These are phyloP conservation scores for Adelosebastes latens DNA, from an alignment of 2,797 vertebrate species.

Conservation along the genomic window DNA sequence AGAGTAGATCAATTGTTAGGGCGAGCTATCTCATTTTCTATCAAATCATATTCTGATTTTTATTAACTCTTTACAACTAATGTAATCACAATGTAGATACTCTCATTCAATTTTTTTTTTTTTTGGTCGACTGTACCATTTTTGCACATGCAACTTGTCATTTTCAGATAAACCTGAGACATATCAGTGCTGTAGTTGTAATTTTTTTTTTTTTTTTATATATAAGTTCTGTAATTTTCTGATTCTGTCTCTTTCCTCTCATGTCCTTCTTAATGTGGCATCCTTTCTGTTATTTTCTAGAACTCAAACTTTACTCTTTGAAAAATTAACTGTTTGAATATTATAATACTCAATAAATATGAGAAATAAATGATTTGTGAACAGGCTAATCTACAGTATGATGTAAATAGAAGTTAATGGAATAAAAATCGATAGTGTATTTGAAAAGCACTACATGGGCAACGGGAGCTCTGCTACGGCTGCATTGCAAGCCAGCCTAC, in stretches of 20 bases:
- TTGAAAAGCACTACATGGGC: constrained; percentile 62
- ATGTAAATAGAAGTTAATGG: constrained; percentile 75
- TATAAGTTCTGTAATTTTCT: constrained; percentile 29
- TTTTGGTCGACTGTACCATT: constrained; percentile 87
- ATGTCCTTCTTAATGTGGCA: constrained; percentile 67
- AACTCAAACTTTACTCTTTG: constrained; percentile 80
- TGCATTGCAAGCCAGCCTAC: constrained; percentile 48
- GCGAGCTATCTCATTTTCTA: constrained; percentile 93
- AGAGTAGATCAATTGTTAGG: constrained; percentile 91
- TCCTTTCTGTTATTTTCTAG: constrained; percentile 76
- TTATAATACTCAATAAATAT: constrained; percentile 61
- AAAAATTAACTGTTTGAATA: constrained; percentile 77
- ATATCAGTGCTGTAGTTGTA: constrained; percentile 62
- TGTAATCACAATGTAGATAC: constrained; percentile 90
- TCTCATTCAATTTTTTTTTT: constrained; percentile 83
- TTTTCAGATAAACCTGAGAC: constrained; percentile 82
- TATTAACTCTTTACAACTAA: constrained; percentile 94
- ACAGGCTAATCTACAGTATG: constrained; percentile 66
- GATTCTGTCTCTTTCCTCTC: constrained; percentile 37
- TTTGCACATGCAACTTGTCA: constrained; percentile 90
- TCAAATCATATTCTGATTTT: constrained; percentile 93
- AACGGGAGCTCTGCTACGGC: constrained; percentile 33
- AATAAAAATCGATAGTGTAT: constrained; percentile 59
- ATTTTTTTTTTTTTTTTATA: constrained; percentile 8
- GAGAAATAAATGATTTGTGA: constrained; percentile 74